Evolutionary conservation across 2,888 invertebrate genomes (phyloP), one percentile per base, ranked within the genome.

Genomic region (Punctoribates punctum): DNA sequence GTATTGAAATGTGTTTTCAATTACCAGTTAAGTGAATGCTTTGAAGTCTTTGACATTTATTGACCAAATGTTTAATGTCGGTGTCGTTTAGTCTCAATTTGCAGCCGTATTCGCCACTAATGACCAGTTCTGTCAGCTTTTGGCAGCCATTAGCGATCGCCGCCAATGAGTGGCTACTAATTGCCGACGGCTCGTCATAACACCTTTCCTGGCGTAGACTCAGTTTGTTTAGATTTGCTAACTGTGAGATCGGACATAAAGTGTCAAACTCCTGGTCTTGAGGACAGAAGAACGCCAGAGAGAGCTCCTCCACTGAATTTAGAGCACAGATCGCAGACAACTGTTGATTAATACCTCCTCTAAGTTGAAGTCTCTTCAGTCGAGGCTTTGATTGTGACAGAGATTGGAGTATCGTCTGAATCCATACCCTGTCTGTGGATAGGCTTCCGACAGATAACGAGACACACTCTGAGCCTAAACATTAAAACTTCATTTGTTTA

Each of bases 101-200:
- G 65, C 75, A 74, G 20, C 65, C 65, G 23, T 65, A 74, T 42
- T 74, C 75, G 8, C 75, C 75, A 13, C n/a, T 29, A n/a, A 74
- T 38, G 20, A 29, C 65, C 65, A 74, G 42, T 23, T 62, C 62
- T 20, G 5, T 4, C 25, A 74, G 34, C 25, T 62, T 3, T 1
- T n/a, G 27, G 29, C 75, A 74, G 8, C 72, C n/a, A 23, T 29
- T 9, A 9, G 13, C 65, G 48, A 74, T 74, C 13, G 65, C 60
- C 9, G 5, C 9, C 4, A 74, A 38, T 13, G 62, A 34, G 6
- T 57, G 42, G 9, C 11, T 9, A 27, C 11, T 17, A 6, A 74
- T 38, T n/a, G 60, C 60, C 17, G 62, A 62, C 1, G 23, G 27
- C n/a, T 74, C 75, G 25, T 70, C 75, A 25, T 74, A 74, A 48